phyloP scores from a whole-genome alignment of 2,888 invertebrate species.

The Acrobasis suavella region DNA sequence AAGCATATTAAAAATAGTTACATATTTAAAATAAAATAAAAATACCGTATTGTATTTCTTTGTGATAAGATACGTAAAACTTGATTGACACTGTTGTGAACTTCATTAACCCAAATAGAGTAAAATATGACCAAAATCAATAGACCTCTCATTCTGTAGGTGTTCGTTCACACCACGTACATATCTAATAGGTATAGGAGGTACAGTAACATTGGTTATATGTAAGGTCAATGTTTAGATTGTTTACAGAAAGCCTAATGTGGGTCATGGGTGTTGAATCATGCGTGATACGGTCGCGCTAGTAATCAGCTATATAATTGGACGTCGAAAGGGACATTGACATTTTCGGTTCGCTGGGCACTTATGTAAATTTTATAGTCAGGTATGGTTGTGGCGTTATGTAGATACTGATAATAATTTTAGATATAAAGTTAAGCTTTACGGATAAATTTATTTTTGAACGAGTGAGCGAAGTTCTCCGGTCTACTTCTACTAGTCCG shows the following conservation, averaged over 20 bases:
- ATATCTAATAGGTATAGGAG: constrained; percentile 7
- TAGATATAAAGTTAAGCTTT: background rate
- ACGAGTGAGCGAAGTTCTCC: too few species aligned
- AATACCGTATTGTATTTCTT: background rate
- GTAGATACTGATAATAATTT: background rate
- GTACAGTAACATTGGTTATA: constrained; percentile 37
- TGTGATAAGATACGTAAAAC: constrained; percentile 9
- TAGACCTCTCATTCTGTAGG: constrained; percentile 11
- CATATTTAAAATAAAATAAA: background rate
- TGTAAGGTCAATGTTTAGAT: constrained; percentile 43
- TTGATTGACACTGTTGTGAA: constrained; percentile 15
- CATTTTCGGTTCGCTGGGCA: constrained; percentile 44
- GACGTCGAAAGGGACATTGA: constrained; percentile 51
- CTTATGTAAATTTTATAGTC: constrained; percentile 40
- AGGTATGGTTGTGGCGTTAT: background rate
- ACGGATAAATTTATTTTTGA: background rate
- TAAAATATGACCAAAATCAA: constrained; percentile 8
- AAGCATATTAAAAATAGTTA: too few species aligned
- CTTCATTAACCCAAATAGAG: constrained; percentile 19
- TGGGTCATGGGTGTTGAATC: constrained; percentile 64
- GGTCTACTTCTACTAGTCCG: too few species aligned
- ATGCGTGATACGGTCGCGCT: constrained; percentile 55
- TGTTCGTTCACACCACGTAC: background rate
- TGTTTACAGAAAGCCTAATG: constrained; percentile 45
- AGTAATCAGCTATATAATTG: constrained; percentile 58